Base-by-base conservation (phyloP, 2,113 vertebrate genomes). In the Orthonyx spaldingii region DNA sequence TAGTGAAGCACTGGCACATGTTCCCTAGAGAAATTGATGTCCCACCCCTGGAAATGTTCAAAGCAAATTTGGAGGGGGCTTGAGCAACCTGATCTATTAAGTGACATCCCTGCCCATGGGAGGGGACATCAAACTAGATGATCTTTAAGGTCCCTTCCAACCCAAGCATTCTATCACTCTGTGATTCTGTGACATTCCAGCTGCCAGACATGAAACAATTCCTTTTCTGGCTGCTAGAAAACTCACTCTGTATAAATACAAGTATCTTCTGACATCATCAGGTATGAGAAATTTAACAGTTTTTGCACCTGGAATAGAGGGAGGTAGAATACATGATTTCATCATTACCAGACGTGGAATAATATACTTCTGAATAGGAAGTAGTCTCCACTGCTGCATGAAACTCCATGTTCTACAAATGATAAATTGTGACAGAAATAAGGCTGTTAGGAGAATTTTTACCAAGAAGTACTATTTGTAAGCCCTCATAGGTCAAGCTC, bases 351-450 rank as follows among this genome's bases (percentile, higher is more conserved):
- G 37, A 57, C 1, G 1, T 88, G n/a, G 37, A 92, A 84, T 82
- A 81, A 87, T 50, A 7, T 52, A 72, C 44, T 95, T 71, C 63
- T 84, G 65, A 82, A 84, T 8, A 87, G 72, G 89, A 95, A 93
- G 28, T 13, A 46, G 33, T 71, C 27, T 87, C 12, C 28, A 41
- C 8, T 77, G 21, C 24, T 80, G 42, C 66, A 55, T 50, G 39
- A 83, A 91, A 80, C 23, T 79, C 14, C 4, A 8, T 79, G 53
- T 46, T 91, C 65, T 80, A 50, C 28, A 82, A 78, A 55, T 79
- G 70, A 93, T 84, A 76, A 94, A 96, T 47, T 82, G 21, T 72
- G 69, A 89, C 50, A 93, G 63, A 85, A 93, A 55, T 55, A 89
- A 96, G 89, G 42, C 32, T 0, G 3, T 87, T 70, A 44, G 44